Conservation (phyloP, 2,888 invertebrate genomes). For the Sesia bembeciformis region DNA sequence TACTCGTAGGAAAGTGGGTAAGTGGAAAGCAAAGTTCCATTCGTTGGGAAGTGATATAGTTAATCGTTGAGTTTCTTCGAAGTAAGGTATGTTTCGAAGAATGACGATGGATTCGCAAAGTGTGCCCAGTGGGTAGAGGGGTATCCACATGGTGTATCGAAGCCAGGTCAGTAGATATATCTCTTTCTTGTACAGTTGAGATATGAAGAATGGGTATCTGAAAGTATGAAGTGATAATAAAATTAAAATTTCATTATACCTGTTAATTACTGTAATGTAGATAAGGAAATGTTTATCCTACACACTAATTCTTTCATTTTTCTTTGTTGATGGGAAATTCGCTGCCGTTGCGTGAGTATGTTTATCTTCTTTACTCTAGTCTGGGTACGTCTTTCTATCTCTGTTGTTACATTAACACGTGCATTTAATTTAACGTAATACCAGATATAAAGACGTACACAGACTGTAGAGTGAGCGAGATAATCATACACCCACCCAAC, state of each 20-base stretch:
- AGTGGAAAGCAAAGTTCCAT: constrained; percentile 90
- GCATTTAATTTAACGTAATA: no score
- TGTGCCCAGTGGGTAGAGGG: constrained; percentile 92
- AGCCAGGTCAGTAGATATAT: constrained; percentile 89
- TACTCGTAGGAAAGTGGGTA: constrained; percentile 84
- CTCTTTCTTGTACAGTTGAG: constrained; percentile 83
- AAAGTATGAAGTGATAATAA: constrained; percentile 15
- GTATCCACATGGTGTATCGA: constrained; percentile 94
- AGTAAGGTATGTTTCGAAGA: constrained; percentile 89
- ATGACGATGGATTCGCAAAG: constrained; percentile 89
- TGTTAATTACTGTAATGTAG: not conserved
- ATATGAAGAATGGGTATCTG: constrained; percentile 95
- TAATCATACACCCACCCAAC: no score
- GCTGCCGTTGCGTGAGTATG: no score
- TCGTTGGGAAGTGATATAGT: constrained; percentile 86
- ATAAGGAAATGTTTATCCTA: no score
- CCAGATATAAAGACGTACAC: no score
- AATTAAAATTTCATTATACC: not conserved
- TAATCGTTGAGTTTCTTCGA: constrained; percentile 87
- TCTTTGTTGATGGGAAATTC: not conserved
- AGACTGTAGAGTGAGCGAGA: no score
- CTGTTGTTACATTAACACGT: no score
- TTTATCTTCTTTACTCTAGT: no score
- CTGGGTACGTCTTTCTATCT: no score
- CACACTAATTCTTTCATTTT: not conserved